Conservation (phyloP, 2,888 invertebrate species). For the Pyrocoelia pectoralis region DNA sequence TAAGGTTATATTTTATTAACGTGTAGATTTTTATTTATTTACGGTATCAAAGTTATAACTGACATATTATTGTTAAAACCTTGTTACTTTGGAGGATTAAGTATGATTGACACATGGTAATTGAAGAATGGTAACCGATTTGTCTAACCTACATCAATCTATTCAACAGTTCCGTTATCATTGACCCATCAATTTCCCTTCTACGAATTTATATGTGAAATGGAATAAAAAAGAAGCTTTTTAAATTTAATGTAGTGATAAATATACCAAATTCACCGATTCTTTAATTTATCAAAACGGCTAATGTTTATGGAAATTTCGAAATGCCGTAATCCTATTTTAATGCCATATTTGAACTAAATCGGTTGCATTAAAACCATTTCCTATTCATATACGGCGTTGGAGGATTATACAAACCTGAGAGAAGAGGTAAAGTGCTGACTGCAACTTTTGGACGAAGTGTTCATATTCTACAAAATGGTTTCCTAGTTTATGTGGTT, state of each 20-base stretch:
- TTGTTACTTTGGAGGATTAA: too few species aligned
- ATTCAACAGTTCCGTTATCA: not conserved
- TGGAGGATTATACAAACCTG: constrained; percentile 46
- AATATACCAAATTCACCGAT: not conserved
- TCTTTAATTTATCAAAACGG: constrained; percentile 28
- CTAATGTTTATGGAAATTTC: constrained; percentile 33
- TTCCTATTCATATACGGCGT: constrained; percentile 41
- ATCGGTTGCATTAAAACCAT: constrained; percentile 43
- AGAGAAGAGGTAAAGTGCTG: constrained; percentile 46
- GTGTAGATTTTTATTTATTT: too few species aligned
- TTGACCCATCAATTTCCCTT: not conserved
- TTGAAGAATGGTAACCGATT: not conserved
- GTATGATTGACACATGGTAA: not conserved
- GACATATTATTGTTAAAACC: too few species aligned
- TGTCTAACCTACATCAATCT: not conserved
- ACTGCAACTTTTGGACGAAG: constrained; percentile 43
- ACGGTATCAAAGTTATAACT: too few species aligned
- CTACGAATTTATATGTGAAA: not conserved
- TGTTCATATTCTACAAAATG: constrained; percentile 51
- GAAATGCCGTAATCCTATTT: constrained; percentile 28
- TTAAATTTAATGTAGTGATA: not conserved
- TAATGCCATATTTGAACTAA: constrained; percentile 31
- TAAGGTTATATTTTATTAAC: too few species aligned
- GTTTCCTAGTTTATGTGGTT: constrained; percentile 54
- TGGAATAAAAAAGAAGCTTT: not conserved